phyloP scores from a whole-genome alignment of 2,797 vertebrate genomes.

The Takifugu rubripes region DNA sequence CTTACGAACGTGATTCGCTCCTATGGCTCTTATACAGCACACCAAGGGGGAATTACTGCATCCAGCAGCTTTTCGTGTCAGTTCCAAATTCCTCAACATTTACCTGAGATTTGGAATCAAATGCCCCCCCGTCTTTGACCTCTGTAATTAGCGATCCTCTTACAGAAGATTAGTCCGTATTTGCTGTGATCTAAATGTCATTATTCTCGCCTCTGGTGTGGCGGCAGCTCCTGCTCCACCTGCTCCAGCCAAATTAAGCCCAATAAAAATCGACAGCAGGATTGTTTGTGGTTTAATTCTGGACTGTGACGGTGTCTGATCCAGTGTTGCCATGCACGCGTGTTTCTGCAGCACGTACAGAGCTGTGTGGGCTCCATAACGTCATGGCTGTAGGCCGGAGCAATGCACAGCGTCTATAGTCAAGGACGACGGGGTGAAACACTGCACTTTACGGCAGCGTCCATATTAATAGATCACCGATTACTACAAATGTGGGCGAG shows the following conservation, averaged over 20 bases:
- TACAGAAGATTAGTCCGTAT: no score
- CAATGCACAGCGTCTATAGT: constrained; percentile 12
- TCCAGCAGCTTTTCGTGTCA: no score
- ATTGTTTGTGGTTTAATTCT: neutral
- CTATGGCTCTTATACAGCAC: neutral
- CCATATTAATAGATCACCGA: constrained; percentile 26
- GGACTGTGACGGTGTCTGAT: no score
- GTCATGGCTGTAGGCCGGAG: constrained; percentile 9
- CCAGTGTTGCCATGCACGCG: constrained; percentile 19
- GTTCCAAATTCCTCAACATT: neutral
- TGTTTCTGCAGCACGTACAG: constrained; percentile 33
- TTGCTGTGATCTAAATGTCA: no score
- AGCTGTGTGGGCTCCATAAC: neutral
- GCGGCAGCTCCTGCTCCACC: neutral
- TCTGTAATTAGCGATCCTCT: no score
- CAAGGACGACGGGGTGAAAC: constrained; percentile 55
- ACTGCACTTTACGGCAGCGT: constrained; percentile 32
- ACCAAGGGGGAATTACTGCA: neutral
- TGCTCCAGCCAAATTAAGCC: neutral
- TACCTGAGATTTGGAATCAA: neutral
- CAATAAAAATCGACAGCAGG: no score
- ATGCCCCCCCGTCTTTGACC: no score
- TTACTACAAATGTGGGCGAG: neutral
- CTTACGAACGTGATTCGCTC: neutral
- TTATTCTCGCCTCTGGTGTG: no score